These are phyloP conservation scores for Microcebus lehilahytsara DNA, from an alignment of 2,113 vertebrate genomes.

Conservation along the genomic window DNA sequence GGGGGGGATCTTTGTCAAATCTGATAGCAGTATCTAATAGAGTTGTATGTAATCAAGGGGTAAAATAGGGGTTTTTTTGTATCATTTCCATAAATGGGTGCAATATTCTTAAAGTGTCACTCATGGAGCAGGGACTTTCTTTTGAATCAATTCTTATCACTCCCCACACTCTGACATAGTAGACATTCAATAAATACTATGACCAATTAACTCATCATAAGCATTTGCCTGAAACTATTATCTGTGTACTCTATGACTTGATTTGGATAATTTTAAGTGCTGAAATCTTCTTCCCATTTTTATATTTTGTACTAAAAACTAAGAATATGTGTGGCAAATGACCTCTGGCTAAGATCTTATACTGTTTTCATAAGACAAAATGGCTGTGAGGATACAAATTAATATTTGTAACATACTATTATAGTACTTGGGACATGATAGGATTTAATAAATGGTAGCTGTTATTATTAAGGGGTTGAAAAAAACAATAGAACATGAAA, in stretches of 20 bases:
- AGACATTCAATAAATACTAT: background rate
- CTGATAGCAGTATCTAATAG: background rate
- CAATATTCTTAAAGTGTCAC: background rate
- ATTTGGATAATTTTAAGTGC: background rate
- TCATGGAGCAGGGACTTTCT: background rate
- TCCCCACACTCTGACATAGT: background rate
- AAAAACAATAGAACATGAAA: background rate
- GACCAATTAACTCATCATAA: background rate
- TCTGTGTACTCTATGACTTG: background rate
- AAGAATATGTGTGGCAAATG: background rate
- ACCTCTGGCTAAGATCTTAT: background rate
- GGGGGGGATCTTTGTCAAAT: background rate
- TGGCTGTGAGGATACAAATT: background rate
- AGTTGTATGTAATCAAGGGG: background rate
- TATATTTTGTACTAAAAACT: background rate
- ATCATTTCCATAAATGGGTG: background rate
- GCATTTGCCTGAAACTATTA: background rate
- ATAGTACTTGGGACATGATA: background rate
- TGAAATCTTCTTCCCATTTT: background rate
- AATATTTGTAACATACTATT: background rate
- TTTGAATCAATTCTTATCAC: background rate
- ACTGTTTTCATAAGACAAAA: background rate
- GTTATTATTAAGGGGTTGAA: background rate
- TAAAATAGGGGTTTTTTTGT: no score
- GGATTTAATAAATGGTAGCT: background rate